Evolutionary conservation across 2,888 invertebrate species (phyloP).

Genomic region (Pterostichus niger): DNA sequence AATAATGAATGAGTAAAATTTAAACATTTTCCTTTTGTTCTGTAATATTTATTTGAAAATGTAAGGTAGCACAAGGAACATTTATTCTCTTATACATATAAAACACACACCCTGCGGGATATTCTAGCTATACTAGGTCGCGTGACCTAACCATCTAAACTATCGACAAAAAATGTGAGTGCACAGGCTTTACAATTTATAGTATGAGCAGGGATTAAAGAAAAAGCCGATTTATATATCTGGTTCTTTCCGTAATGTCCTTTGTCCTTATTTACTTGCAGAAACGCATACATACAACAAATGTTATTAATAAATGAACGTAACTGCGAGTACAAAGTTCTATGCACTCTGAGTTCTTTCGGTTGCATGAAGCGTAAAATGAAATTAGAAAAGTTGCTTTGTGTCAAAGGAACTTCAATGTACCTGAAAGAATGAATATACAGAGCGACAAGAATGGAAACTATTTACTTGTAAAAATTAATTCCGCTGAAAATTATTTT

Average conservation of each 20-base stretch:
- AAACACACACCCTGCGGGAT: slow-evolving; percentile 21
- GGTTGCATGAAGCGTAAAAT: slow-evolving; percentile 34
- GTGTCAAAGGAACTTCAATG: slow-evolving; percentile 32
- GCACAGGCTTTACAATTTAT: slow-evolving; percentile 52
- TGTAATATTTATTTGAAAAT: too few species aligned
- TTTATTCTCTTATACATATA: slow-evolving; percentile 6
- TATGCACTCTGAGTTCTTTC: slow-evolving; percentile 26
- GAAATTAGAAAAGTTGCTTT: slow-evolving; percentile 43
- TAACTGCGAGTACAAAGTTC: slow-evolving; percentile 11
- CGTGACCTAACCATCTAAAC: slow-evolving; percentile 62
- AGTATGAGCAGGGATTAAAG: slow-evolving; percentile 47
- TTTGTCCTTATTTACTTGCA: slow-evolving; percentile 26
- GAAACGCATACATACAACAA: slow-evolving; percentile 16
- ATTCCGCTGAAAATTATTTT: neutral
- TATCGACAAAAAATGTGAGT: slow-evolving; percentile 64
- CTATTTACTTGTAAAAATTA: neutral
- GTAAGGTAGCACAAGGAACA: neutral
- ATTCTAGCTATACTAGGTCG: slow-evolving; percentile 10
- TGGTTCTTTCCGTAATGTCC: slow-evolving; percentile 33
- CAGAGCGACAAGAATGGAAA: slow-evolving; percentile 22
- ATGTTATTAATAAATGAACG: slow-evolving; percentile 47
- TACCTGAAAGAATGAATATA: neutral
- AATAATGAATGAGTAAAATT: too few species aligned
- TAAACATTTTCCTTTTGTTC: too few species aligned
- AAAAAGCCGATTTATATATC: slow-evolving; percentile 56